These are phyloP conservation scores for Dione vanillae DNA, from an alignment of 2,888 invertebrate species.

Conservation along the genomic window DNA sequence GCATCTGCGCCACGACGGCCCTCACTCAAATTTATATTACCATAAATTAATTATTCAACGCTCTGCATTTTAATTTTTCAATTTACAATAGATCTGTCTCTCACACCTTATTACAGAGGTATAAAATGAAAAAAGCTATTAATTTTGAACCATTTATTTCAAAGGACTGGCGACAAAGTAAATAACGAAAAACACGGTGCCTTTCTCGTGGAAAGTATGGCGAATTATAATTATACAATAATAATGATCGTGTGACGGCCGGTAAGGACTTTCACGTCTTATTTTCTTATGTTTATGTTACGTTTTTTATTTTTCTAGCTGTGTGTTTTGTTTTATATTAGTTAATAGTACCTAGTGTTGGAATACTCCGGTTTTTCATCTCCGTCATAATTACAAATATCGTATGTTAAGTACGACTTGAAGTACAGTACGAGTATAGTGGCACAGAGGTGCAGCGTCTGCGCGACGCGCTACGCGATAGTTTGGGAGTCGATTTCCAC, in stretches of 20 bases:
- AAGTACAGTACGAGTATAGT: too few species aligned
- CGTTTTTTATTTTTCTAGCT: not conserved
- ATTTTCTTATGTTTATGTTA: not conserved
- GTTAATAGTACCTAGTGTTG: not conserved
- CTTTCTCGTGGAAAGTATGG: slow-evolving; percentile 4
- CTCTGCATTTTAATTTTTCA: not conserved
- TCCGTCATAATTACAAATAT: too few species aligned
- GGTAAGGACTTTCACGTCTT: slow-evolving; percentile 17
- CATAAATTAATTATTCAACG: not conserved
- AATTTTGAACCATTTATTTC: slow-evolving; percentile 1
- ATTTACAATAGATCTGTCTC: not conserved
- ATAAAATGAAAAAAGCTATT: not conserved
- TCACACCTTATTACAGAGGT: not conserved
- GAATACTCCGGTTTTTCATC: too few species aligned
- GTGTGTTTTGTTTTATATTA: not conserved
- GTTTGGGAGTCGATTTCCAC: too few species aligned
- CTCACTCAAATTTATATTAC: not conserved
- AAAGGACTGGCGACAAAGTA: slow-evolving; percentile 7
- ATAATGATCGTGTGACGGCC: slow-evolving; percentile 15
- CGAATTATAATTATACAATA: slow-evolving; percentile 23
- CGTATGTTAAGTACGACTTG: not conserved
- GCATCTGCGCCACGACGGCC: too few species aligned
- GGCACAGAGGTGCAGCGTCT: too few species aligned
- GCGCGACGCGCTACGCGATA: too few species aligned
- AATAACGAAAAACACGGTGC: slow-evolving; percentile 8